Evolutionary conservation across 1,140 invertebrate species (phyloP).

Genomic region (Euborellia annulipes): DNA sequence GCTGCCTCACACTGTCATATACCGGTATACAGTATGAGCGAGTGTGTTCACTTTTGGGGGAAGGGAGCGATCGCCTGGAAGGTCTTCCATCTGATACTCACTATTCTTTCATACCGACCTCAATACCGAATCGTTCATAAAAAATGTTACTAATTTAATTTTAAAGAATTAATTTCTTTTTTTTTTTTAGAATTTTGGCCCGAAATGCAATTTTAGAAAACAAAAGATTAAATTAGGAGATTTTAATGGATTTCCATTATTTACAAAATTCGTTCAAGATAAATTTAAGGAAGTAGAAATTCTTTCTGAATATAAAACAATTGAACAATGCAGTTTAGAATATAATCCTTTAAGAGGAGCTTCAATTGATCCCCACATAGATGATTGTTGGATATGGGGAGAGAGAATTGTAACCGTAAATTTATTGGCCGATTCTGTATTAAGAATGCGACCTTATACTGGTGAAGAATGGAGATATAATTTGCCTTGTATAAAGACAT

Average conservation of each 20-base stretch:
- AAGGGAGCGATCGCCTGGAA: no score
- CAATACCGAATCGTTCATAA: no score
- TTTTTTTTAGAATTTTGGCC: slow-evolving; percentile 74
- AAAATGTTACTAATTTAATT: no score
- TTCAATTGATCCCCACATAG: slow-evolving; percentile 93
- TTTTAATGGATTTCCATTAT: slow-evolving; percentile 79
- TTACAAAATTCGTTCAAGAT: slow-evolving; percentile 66
- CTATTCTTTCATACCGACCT: no score
- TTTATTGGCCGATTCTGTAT: slow-evolving; percentile 59
- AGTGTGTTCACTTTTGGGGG: no score
- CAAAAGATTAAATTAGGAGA: slow-evolving; percentile 58
- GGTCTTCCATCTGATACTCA: no score
- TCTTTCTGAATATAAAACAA: slow-evolving; percentile 63
- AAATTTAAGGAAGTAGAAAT: slow-evolving; percentile 48
- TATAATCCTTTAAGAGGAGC: slow-evolving; percentile 76
- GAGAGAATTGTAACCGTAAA: slow-evolving; percentile 91
- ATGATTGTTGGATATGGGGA: slow-evolving; percentile 99
- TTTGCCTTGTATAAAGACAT: slow-evolving; percentile 32
- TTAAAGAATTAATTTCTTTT: slow-evolving; percentile 7
- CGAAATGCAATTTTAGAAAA: slow-evolving; percentile 97
- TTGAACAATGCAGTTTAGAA: slow-evolving; percentile 94
- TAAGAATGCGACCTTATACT: slow-evolving; percentile 60
- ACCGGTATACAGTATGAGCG: no score
- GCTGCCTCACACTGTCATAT: no score
- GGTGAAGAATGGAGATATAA: slow-evolving; percentile 51